Percentiles rank a stretch among this genome's conserved stretches.
Evolutionary conservation across 2,797 vertebrate genomes (phyloP).

Genomic region (Momotus momota): DNA sequence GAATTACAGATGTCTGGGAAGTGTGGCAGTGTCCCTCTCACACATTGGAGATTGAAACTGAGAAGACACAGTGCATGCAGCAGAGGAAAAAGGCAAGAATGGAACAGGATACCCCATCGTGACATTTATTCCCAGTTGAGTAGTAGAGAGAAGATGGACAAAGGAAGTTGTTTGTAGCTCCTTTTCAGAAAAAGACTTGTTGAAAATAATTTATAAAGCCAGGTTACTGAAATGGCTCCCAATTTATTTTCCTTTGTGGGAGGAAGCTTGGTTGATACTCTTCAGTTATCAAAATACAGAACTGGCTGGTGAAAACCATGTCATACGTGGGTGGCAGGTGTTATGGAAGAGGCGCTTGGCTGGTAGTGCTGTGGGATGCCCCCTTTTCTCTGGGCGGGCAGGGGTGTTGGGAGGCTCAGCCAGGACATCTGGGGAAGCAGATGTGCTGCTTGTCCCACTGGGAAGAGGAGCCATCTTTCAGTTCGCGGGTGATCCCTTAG

Average conservation of each 20-base stretch:
- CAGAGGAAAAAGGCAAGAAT: background rate
- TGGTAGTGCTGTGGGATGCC: background rate
- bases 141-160: background rate
- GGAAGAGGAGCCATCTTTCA: background rate
- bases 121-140: background rate
- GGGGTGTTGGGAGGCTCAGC: background rate
- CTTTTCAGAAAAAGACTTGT: background rate
- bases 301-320: background rate
- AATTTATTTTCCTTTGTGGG: background rate
- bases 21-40: conserved; percentile 84
- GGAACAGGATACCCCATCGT: background rate
- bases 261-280: background rate
- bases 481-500: background rate
- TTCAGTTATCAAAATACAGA: background rate
- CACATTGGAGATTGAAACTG: conserved; percentile 79
- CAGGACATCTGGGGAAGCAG: background rate
- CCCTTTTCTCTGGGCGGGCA: background rate
- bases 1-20: conserved; percentile 81
- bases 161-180: background rate
- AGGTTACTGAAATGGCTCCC: background rate
- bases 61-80: background rate
- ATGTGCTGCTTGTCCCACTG: background rate
- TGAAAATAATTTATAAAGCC: conserved; percentile 45
- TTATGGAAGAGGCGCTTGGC: background rate
- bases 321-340: fast-evolving